Base-by-base conservation (phyloP, 1,140 invertebrate genomes). In the Halesus radiatus region DNA sequence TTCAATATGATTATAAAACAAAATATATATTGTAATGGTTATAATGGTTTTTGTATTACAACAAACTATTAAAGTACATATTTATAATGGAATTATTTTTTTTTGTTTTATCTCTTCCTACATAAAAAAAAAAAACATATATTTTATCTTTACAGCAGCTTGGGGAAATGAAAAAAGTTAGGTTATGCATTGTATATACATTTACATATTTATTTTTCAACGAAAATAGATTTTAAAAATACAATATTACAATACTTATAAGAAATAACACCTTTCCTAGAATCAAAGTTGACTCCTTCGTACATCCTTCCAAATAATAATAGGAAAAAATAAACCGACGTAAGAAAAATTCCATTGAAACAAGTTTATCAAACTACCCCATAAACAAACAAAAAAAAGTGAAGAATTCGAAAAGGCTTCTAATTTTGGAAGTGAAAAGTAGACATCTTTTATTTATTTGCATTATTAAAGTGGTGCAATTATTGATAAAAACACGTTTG, bases 201-300 rank as follows among this genome's bases (percentile, higher is more conserved):
- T 66, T 66, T 66, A 22, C 16, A 29, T 66, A n/a, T 66, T 66
- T 66, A 66, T 66, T 66, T 66, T 66, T 66, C 56, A 66, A 66
- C 62, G 62, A 66, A 66, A 66, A 66, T 66, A 66, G 62, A 66
- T 66, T 66, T 45, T 66, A 66, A 66, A 66, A 66, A 66, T 66
- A 66, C 62, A 66, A 66, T 66, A 64, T 45, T 45, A 45, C 37
- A 22, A 22, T 56, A 60, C 56, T 60, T 60, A 60, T 23, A 60
- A 60, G 56, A 60, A 60, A 60, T 60, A 60, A 60, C 56, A 60
- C 56, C 56, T 60, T 60, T 23, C 15, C 56, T 60, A 60, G 15
- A 60, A 22, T 60, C 56, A 60, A 60, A 60, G 20, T 45, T 6
- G 6, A 60, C 10, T 56, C 54, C 54, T 18, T 56, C 20, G 10